Evolutionary conservation across 2,113 vertebrate species (phyloP).

Genomic region (Ondatra zibethicus): DNA sequence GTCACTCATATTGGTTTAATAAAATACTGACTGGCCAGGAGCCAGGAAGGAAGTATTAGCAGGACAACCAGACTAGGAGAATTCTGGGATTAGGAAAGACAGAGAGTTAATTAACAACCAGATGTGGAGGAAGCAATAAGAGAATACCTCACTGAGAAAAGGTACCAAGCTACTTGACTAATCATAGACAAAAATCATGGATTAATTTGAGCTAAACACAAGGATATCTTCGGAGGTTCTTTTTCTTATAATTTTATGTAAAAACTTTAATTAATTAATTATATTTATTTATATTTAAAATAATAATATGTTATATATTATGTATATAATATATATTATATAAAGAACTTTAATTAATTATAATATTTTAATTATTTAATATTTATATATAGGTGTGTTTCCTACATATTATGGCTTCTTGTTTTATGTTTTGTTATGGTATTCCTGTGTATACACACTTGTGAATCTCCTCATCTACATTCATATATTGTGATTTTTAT

Average conservation of each 20-base stretch:
- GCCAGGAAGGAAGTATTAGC: too few relatives aligned
- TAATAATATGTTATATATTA: too few relatives aligned
- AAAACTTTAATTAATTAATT: neutral
- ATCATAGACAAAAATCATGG: too few relatives aligned
- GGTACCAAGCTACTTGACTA: too few relatives aligned
- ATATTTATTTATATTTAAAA: neutral
- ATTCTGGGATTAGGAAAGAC: too few relatives aligned
- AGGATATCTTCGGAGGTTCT: neutral
- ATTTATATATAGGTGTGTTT: neutral
- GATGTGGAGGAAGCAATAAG: too few relatives aligned
- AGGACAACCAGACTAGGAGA: too few relatives aligned
- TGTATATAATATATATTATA: too few relatives aligned
- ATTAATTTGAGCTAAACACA: neutral
- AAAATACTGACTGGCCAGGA: too few relatives aligned
- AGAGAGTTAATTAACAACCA: too few relatives aligned
- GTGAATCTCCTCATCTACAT: neutral
- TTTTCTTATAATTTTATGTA: neutral
- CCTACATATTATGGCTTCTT: neutral
- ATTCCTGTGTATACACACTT: neutral
- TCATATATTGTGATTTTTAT: neutral
- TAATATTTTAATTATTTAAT: neutral
- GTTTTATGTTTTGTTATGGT: neutral
- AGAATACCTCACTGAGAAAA: too few relatives aligned
- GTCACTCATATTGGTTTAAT: too few relatives aligned
- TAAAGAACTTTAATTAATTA: neutral